Conservation (phyloP, 2,888 invertebrate genomes). For the Neoitamus cyanurus region DNA sequence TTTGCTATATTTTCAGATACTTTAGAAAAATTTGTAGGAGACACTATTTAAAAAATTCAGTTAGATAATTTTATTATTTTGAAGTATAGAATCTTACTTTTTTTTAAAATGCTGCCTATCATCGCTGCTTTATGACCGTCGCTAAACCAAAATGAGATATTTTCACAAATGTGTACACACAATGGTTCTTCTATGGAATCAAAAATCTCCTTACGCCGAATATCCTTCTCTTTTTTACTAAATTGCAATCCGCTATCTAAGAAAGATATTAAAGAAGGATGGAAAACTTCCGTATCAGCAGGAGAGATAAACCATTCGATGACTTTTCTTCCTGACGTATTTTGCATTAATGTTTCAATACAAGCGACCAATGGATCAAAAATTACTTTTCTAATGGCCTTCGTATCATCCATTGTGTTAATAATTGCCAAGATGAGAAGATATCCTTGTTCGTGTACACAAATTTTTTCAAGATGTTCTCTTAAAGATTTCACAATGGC, state of each 20-base stretch:
- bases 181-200: conserved; percentile 73
- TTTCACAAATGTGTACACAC: conserved; percentile 69
- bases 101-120: conserved; percentile 76
- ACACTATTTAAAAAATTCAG: conserved; percentile 56
- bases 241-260: conserved; percentile 80
- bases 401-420: conserved; percentile 93
- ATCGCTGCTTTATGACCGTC: conserved; percentile 75
- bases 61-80: neutral
- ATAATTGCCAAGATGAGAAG: conserved; percentile 83
- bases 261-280: conserved; percentile 80
- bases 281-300: conserved; percentile 82
- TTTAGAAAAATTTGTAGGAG: conserved; percentile 63
- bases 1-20: conserved; percentile 67
- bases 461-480: conserved; percentile 81
- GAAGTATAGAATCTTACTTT: conserved; percentile 66
- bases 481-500: conserved; percentile 89
- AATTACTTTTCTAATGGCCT: conserved; percentile 85
- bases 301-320: conserved; percentile 89
- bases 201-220: conserved; percentile 76
- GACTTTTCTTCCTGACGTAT: conserved; percentile 87
- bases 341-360: conserved; percentile 75
- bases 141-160: conserved; percentile 76
- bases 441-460: conserved; percentile 89
- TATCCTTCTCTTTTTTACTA: conserved; percentile 77
- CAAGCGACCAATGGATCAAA: conserved; percentile 76